Conservation (phyloP, 2,113 vertebrate genomes). For the Psophia crepitans region DNA sequence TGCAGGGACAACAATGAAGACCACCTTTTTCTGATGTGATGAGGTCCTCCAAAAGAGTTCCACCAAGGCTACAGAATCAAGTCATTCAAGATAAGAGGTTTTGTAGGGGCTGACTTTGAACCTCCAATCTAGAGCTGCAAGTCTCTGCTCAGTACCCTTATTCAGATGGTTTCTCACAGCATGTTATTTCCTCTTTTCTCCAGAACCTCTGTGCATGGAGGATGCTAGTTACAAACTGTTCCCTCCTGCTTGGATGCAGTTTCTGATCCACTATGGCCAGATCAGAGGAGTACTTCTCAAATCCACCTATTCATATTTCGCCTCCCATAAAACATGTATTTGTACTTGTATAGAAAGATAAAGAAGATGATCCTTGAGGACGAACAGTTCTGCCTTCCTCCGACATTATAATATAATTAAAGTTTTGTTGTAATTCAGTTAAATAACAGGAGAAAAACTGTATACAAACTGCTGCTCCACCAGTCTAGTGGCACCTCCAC, state of each 20-base stretch:
- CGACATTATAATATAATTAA: background rate
- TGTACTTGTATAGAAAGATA: background rate
- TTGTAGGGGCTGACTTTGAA: background rate
- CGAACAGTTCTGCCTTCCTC: background rate
- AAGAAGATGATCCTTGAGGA: background rate
- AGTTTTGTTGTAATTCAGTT: background rate
- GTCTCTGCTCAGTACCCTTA: background rate
- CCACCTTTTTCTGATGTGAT: background rate
- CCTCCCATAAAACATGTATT: background rate
- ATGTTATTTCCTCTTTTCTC: background rate
- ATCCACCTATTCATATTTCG: background rate
- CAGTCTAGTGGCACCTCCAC: background rate
- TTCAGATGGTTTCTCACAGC: background rate
- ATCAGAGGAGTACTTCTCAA: background rate
- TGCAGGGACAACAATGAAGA: fast-evolving
- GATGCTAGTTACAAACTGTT: background rate
- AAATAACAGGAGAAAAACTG: background rate
- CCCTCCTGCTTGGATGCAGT: background rate
- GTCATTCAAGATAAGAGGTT: background rate
- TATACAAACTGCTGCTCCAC: background rate
- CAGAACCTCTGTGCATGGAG: background rate
- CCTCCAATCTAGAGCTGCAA: background rate
- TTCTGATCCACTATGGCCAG: background rate
- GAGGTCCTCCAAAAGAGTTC: background rate
- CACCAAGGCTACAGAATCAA: background rate